Percentiles rank a stretch among this genome's conserved stretches.
Conservation (phyloP, 2,888 invertebrate species). For the Leptinotarsa juncta region DNA sequence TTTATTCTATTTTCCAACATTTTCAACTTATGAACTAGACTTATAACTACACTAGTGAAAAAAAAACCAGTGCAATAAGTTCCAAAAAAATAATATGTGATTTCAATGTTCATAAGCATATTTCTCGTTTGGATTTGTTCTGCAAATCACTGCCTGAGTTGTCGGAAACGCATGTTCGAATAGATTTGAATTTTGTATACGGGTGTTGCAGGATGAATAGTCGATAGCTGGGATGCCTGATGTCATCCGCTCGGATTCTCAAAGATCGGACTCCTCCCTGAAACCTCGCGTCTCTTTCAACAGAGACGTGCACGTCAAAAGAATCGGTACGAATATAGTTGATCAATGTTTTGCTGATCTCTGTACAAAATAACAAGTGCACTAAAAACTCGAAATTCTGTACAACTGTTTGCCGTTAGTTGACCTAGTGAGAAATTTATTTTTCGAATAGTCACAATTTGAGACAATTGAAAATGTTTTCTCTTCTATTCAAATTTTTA, state of each 20-base stretch:
- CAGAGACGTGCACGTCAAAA: conserved; percentile 90
- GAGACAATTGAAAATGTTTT: too few relatives aligned
- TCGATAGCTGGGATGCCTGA: conserved; percentile 67
- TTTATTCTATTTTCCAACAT: too few relatives aligned
- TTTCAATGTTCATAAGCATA: neutral
- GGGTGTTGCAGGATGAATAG: conserved; percentile 61
- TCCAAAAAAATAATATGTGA: neutral
- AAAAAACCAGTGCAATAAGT: too few relatives aligned
- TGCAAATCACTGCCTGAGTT: neutral
- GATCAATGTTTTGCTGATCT: conserved; percentile 11
- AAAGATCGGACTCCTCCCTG: conserved; percentile 65
- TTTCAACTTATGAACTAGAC: too few relatives aligned
- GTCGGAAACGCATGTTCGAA: neutral
- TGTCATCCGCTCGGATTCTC: conserved; percentile 70
- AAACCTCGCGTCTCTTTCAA: conserved; percentile 87
- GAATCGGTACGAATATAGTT: conserved; percentile 75
- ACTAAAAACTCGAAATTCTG: neutral
- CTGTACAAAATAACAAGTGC: conserved; percentile 17
- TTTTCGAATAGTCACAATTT: too few relatives aligned
- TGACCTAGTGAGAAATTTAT: neutral
- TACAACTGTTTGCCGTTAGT: conserved; percentile 6
- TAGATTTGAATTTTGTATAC: conserved; percentile 23
- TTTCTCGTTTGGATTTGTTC: neutral
- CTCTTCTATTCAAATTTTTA: too few relatives aligned
- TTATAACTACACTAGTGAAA: too few relatives aligned